Percentiles rank a stretch among this genome's conserved stretches.
These are phyloP conservation scores for Drosophila lacicola DNA, from an alignment of 2,888 invertebrate species.

Conservation along the genomic window DNA sequence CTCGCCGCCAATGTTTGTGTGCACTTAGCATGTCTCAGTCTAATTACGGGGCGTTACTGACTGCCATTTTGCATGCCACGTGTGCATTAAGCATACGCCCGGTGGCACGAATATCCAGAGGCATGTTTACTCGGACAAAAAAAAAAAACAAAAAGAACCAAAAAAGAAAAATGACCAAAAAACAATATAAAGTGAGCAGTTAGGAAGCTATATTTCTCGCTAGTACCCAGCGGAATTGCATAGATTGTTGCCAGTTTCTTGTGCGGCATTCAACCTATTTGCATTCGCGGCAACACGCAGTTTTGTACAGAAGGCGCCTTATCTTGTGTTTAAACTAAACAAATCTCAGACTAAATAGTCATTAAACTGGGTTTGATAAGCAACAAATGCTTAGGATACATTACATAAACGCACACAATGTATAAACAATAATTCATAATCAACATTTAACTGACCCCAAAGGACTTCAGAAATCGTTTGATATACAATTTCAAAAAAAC, in stretches of 20 bases:
- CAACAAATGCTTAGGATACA: neutral
- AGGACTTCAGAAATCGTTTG: no score
- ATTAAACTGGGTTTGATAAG: neutral
- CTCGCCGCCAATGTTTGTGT: conserved; percentile 29
- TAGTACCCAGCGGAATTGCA: conserved; percentile 32
- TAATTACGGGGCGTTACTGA: conserved; percentile 74
- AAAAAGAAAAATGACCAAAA: conserved; percentile 14
- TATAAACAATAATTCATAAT: neutral
- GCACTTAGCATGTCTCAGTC: conserved; percentile 71
- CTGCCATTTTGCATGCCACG: conserved; percentile 72
- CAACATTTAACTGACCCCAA: neutral
- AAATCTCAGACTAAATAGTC: conserved; percentile 20
- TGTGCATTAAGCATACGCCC: conserved; percentile 65
- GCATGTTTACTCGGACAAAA: conserved; percentile 47
- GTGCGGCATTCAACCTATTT: conserved; percentile 18
- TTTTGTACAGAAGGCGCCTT: conserved; percentile 17
- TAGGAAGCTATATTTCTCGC: conserved; percentile 27
- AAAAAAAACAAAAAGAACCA: neutral
- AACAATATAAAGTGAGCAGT: conserved; percentile 39
- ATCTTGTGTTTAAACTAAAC: conserved; percentile 18
- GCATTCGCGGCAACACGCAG: conserved; percentile 39
- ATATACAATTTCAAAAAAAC: no score
- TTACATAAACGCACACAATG: neutral
- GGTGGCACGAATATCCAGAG: conserved; percentile 53
- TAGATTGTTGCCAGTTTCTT: conserved; percentile 27